Evolutionary conservation across 2,888 invertebrate species (phyloP), one percentile per base, ranked within the genome.

Genomic region (Biston betularia): DNA sequence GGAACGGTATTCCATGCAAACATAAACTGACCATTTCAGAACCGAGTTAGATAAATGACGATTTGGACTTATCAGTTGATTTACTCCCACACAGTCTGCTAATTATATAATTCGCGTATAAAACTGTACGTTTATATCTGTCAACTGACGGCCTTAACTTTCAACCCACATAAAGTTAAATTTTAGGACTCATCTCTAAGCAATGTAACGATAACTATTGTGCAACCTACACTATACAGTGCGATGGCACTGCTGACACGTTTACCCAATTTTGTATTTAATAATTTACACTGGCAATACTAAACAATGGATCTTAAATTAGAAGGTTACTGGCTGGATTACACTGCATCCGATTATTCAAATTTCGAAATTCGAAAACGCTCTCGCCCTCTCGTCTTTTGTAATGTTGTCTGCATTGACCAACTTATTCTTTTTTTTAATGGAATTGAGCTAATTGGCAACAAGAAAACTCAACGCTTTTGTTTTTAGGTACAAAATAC

Each of bases 281-380:
- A 89, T 89, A 84, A 90, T 88, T 89, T 85, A 81, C 79, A 79
- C 83, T 80, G 79, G 71, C 83, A 83, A 81, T 80, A 84, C 86
- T 86, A 85, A 88, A 91, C 89, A 89, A 89, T 89, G 78, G 87
- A 86, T 83, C 86, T 86, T 86, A 89, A 86, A 88, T 85, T 86
- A 85, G 84, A 85, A 85, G 86, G 83, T 83, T 84, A 83, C 77
- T 74, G 77, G 79, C 76, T 79, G 83, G 61, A 70, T 80, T 80
- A 80, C 79, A 78, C 75, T 72, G 76, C 75, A 79, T 80, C 73
- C 70, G 76, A 80, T 63, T 79, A 79, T 74, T 71, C 66, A 56
- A 78, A 83, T 86, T 85, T 81, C 81, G 81, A 83, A 84, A 85
- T 79, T 75, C 69, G 71, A 75, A 80, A 65, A 55, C 55, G 52